Conservation (phyloP, 2,113 vertebrate genomes). For the Lucifuga dentata region DNA sequence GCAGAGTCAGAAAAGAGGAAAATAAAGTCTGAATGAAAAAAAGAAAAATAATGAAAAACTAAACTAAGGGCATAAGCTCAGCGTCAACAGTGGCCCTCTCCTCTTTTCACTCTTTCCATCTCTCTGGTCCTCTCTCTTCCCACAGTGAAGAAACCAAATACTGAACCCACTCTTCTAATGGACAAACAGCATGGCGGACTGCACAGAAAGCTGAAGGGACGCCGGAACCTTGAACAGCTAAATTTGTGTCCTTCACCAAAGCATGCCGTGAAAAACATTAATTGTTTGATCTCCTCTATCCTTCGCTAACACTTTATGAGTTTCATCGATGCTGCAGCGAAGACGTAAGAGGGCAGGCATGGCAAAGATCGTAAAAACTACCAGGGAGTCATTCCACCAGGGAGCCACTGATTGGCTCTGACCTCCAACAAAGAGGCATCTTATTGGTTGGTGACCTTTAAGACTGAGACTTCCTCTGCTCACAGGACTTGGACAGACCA, state of each 20-base stretch:
- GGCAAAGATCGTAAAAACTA: conserved; percentile 26
- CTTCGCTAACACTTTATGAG: conserved; percentile 23
- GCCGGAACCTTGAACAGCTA: conserved; percentile 27
- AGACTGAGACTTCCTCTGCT: conserved; percentile 9
- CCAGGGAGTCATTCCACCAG: conserved; percentile 1
- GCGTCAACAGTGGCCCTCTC: not conserved
- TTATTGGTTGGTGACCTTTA: conserved; percentile 61
- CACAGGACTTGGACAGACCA: not conserved
- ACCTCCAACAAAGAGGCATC: conserved; percentile 34
- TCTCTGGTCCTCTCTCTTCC: not conserved
- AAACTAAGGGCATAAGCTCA: conserved; percentile 36
- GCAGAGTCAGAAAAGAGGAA: conserved; percentile 4
- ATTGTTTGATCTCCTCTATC: conserved; percentile 35
- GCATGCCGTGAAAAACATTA: conserved; percentile 40
- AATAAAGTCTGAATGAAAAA: conserved; percentile 20
- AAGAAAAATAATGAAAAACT: not conserved
- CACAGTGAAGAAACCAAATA: conserved; percentile 34
- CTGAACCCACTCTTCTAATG: conserved; percentile 8
- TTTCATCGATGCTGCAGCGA: conserved; percentile 1
- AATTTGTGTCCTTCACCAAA: conserved; percentile 33
- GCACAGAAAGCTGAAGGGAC: conserved; percentile 12
- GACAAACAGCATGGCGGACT: not conserved
- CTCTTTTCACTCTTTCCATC: not conserved
- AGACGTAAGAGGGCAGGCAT: conserved; percentile 6
- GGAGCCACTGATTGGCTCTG: conserved; percentile 62